Percentiles rank a stretch among this genome's conserved stretches.
phyloP scores from a whole-genome alignment of 2,888 invertebrate species.

The Allophyes oxyacanthae region DNA sequence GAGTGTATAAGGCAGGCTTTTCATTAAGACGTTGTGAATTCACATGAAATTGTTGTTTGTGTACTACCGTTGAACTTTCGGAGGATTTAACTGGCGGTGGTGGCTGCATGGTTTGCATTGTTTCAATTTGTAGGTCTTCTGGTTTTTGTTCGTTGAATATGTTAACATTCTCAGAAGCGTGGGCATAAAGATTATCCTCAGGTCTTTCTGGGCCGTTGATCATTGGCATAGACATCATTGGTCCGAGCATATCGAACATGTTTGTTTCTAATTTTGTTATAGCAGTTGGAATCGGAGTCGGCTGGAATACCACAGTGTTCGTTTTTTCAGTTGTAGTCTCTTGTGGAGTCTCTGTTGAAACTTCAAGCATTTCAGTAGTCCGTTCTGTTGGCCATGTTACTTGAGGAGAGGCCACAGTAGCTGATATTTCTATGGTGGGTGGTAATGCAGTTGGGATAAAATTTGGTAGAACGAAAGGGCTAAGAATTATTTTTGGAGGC shows the following conservation, averaged over 20 bases:
- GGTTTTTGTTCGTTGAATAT: constrained; percentile 74
- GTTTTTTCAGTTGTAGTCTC: constrained; percentile 70
- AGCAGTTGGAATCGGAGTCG: constrained; percentile 59
- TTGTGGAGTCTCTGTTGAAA: constrained; percentile 63
- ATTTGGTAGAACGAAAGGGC: constrained; percentile 63
- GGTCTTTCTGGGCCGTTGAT: constrained; percentile 77
- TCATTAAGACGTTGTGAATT: constrained; percentile 67
- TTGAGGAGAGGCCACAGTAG: constrained; percentile 53
- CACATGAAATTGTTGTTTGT: constrained; percentile 65
- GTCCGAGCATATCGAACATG: constrained; percentile 79
- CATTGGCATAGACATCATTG: constrained; percentile 86
- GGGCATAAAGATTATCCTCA: constrained; percentile 82
- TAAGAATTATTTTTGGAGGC: constrained; percentile 69
- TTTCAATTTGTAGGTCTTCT: constrained; percentile 78
- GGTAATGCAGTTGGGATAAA: constrained; percentile 78
- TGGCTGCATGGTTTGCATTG: constrained; percentile 91
- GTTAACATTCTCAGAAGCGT: constrained; percentile 82
- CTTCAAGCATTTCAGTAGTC: constrained; percentile 61
- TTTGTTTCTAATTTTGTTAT: constrained; percentile 64
- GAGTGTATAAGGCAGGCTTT: constrained; percentile 68
- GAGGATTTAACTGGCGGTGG: constrained; percentile 77
- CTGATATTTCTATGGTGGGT: constrained; percentile 55
- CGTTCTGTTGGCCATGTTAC: constrained; percentile 64
- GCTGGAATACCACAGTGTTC: constrained; percentile 55
- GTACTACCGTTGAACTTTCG: constrained; percentile 63